Base-by-base conservation (phyloP, 2,888 invertebrate species). In the Nemotelus nigrinus region DNA sequence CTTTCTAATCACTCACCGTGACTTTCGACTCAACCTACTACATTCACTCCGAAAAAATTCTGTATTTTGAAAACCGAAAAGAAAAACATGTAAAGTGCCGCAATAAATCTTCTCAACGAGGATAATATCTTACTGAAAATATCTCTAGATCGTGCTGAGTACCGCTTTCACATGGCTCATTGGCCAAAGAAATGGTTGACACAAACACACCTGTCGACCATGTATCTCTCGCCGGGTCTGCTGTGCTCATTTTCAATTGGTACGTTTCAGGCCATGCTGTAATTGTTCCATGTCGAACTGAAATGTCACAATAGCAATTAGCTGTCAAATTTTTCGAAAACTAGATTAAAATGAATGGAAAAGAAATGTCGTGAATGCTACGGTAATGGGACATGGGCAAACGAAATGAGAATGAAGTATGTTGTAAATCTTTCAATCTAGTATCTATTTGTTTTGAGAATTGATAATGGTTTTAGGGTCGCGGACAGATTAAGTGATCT, bases 401-500 rank as follows among this genome's bases (percentile, higher is more conserved):
- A 7, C 47, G 48, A 10, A 44, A 39, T 25, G 25, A 25, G 25
- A 5, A 39, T 8, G 44, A 25, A 65, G n/a, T 65, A 7, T 65
- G 65, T 41, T 45, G 67, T 68, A 68, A 68, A 68, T 68, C 67
- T 68, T 50, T 68, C 67, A 68, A 68, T 68, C 50, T 68, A 25
- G 25, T 25, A 50, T 7, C 41, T 68, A 68, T 68, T 68, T 68
- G 67, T 68, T 68, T 68, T 68, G 39, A 48, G 50, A 50, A 68
- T 68, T 72, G 75, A 60, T 68, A 75, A 72, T 60, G 68, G 70
- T 58, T 25, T 75, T 68, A 75, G 48, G 68, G 67, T 75, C 78
- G 58, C 57, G 58, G 58, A 58, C 48, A 78, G 78, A 78, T 78
- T 78, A 78, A 78, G 78, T 78, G 78, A 75, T 78, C 75, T 60